Conservation (phyloP, 2,888 invertebrate species). For the Zygothrica quintamaculata region DNA sequence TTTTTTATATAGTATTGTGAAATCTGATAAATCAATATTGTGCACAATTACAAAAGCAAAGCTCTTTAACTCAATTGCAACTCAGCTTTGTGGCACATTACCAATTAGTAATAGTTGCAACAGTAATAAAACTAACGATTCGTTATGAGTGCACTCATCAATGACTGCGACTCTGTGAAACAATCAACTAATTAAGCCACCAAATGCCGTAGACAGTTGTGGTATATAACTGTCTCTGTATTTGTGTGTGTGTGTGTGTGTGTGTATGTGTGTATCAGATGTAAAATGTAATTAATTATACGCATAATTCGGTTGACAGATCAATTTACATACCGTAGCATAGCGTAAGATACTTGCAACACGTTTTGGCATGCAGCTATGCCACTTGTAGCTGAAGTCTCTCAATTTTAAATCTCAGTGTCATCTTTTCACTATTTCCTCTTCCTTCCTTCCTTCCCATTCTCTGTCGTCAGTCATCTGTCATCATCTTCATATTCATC, state of each 20-base stretch:
- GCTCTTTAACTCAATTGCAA: conserved; percentile 15
- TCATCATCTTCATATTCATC: conserved; percentile 6
- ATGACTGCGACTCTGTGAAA: conserved; percentile 35
- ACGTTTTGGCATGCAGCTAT: conserved; percentile 27
- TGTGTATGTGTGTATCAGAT: conserved; percentile 11
- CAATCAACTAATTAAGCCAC: conserved; percentile 60
- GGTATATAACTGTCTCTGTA: conserved; percentile 13
- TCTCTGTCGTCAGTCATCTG: too few species aligned
- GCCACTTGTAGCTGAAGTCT: conserved; percentile 47
- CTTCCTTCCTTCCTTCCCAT: not conserved
- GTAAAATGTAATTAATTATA: conserved; percentile 69
- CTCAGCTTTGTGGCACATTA: conserved; percentile 18
- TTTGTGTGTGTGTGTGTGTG: not conserved
- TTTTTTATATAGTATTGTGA: not conserved
- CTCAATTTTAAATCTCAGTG: not conserved
- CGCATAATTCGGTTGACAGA: conserved; percentile 70
- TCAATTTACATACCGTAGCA: conserved; percentile 76
- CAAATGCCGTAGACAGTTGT: conserved; percentile 62
- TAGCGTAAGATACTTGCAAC: conserved; percentile 27
- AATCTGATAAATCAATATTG: too few species aligned
- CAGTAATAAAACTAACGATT: conserved; percentile 45
- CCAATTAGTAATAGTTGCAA: conserved; percentile 35
- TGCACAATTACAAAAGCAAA: too few species aligned
- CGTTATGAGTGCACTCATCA: conserved; percentile 41
- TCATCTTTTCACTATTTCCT: not conserved